phyloP scores from a whole-genome alignment of 2,888 invertebrate species.

The Caenorhabditis panamensis region DNA sequence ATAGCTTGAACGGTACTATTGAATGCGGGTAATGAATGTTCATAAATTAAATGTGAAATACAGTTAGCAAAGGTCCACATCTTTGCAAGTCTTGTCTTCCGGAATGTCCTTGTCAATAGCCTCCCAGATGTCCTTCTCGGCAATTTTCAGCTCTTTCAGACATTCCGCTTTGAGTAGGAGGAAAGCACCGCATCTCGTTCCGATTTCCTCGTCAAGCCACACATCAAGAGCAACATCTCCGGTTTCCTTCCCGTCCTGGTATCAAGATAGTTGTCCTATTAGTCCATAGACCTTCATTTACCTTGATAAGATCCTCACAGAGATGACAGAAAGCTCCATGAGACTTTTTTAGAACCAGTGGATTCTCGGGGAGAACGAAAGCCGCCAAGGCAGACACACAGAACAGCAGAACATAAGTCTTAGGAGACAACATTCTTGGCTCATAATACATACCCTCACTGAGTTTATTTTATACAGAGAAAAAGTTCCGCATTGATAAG shows the following conservation, averaged over 20 bases:
- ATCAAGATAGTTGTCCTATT: neutral
- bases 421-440: constrained; percentile 12
- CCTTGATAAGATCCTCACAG: constrained; percentile 50
- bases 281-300: neutral
- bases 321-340: constrained; percentile 55
- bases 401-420: neutral
- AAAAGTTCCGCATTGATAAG: constrained; percentile 46
- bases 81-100: constrained; percentile 43
- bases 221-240: constrained; percentile 45
- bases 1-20: neutral
- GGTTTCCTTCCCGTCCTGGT: constrained; percentile 47
- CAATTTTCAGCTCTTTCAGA: constrained; percentile 44
- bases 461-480: no score
- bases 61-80: constrained; percentile 38
- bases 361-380: constrained; percentile 9
- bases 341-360: constrained; percentile 35
- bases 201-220: constrained; percentile 46
- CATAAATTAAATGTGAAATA: no score
- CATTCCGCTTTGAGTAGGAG: constrained; percentile 12
- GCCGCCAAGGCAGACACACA: neutral
- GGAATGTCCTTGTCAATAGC: constrained; percentile 47
- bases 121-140: constrained; percentile 44
- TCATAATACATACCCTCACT: no score
- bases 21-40: neutral
- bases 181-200: constrained; percentile 42